These are phyloP conservation scores for Microcebus griseorufus DNA, from an alignment of 2,113 vertebrate species.

Conservation along the genomic window DNA sequence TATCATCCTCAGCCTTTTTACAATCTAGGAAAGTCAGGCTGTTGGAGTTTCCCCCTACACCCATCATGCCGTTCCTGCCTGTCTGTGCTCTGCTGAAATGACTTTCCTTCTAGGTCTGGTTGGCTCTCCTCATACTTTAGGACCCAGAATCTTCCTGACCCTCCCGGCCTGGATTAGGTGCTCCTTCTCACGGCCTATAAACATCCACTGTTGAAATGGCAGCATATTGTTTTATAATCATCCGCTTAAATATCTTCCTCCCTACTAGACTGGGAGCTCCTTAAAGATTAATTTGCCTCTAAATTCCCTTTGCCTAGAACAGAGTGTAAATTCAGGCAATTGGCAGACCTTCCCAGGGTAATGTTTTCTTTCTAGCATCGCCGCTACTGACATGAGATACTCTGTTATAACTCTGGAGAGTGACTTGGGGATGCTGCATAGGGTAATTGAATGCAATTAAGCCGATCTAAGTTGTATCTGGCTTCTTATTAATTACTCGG, in stretches of 20 bases:
- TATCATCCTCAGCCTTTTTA: not conserved
- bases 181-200: not conserved
- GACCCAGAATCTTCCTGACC: not conserved
- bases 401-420: constrained; percentile 19
- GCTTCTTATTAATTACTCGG: constrained; percentile 33
- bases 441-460: constrained; percentile 26
- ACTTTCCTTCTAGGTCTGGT: not conserved
- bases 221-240: not conserved
- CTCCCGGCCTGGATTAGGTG: not conserved
- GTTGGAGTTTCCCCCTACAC: not conserved
- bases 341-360: not conserved
- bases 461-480: constrained; percentile 17
- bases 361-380: not conserved
- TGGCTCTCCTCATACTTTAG: not conserved
- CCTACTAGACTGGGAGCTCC: not conserved
- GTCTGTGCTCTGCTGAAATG: not conserved
- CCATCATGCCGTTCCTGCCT: not conserved
- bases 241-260: not conserved
- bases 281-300: not conserved
- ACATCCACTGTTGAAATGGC: not conserved
- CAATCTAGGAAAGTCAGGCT: not conserved
- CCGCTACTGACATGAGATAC: not conserved
- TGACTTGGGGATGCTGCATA: not conserved
- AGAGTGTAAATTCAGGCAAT: not conserved
- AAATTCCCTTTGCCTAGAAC: not conserved